phyloP scores from a whole-genome alignment of 2,797 vertebrate genomes.

The Rhinella marina region DNA sequence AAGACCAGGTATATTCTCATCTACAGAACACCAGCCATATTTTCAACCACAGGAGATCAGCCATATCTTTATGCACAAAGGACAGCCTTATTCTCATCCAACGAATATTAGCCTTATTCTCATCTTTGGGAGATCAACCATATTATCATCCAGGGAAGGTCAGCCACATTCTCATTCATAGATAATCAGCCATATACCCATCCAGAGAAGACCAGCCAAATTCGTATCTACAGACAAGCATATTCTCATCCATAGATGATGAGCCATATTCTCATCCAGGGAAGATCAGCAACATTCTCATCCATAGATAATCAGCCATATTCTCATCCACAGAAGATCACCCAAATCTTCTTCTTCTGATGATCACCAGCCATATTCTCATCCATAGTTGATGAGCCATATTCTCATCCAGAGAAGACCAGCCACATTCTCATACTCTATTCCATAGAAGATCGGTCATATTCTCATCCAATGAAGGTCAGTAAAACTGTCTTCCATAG shows the following conservation, averaged over 20 bases:
- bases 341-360: too few species aligned
- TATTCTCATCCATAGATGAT: background rate
- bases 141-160: too few species aligned
- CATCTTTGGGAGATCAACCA: too few species aligned
- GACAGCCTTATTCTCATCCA: background rate
- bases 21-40: background rate
- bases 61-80: background rate
- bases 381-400: background rate
- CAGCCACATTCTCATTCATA: too few species aligned
- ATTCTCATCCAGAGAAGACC: background rate
- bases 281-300: background rate
- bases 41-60: background rate
- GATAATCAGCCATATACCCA: too few species aligned
- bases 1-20: background rate
- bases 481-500: too few species aligned
- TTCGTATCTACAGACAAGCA: too few species aligned
- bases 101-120: too few species aligned
- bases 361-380: background rate
- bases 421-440: background rate
- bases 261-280: background rate
- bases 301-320: background rate
- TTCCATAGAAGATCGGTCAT: background rate
- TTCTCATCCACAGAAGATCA: background rate
- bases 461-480: too few species aligned
- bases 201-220: too few species aligned